Evolutionary conservation across 2,888 invertebrate species (phyloP).

Genomic region (Adelognathus sp.): DNA sequence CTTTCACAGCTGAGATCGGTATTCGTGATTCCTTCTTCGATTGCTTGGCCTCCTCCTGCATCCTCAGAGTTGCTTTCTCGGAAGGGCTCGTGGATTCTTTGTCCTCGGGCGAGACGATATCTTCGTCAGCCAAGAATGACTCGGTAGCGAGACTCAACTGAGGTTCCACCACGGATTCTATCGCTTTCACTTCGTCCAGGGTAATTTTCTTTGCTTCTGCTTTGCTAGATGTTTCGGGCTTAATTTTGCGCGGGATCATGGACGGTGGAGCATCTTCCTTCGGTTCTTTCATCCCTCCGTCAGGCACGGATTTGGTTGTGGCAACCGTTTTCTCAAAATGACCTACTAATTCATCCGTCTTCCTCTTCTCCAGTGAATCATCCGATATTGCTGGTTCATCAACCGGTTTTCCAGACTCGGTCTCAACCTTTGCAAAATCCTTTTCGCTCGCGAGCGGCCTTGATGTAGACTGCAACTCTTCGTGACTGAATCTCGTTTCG

Average conservation of each 20-base stretch:
- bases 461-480: slow-evolving; percentile 16
- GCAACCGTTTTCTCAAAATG: not conserved
- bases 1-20: slow-evolving; percentile 71
- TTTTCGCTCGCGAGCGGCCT: not conserved
- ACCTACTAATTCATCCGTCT: not conserved
- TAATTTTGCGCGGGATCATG: slow-evolving; percentile 57
- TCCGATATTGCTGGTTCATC: not conserved
- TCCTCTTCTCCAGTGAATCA: not conserved
- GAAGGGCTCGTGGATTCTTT: slow-evolving; percentile 56
- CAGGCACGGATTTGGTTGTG: not conserved
- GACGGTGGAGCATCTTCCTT: slow-evolving; percentile 39
- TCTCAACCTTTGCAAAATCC: not conserved
- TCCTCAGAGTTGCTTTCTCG: slow-evolving; percentile 52
- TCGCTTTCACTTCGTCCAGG: slow-evolving; percentile 10
- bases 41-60: slow-evolving; percentile 49
- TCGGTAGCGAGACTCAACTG: not conserved
- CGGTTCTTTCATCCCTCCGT: not conserved
- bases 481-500: slow-evolving; percentile 45
- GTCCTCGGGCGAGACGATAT: slow-evolving; percentile 27
- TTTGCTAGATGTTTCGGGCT: slow-evolving; percentile 33
- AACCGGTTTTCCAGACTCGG: not conserved
- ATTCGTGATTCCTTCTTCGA: slow-evolving; percentile 72
- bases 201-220: slow-evolving; percentile 37
- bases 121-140: slow-evolving; percentile 3
- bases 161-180: slow-evolving; percentile 3